These are phyloP conservation scores for Elgaria multicarinata DNA, from an alignment of 2,113 vertebrate species.

Conservation along the genomic window DNA sequence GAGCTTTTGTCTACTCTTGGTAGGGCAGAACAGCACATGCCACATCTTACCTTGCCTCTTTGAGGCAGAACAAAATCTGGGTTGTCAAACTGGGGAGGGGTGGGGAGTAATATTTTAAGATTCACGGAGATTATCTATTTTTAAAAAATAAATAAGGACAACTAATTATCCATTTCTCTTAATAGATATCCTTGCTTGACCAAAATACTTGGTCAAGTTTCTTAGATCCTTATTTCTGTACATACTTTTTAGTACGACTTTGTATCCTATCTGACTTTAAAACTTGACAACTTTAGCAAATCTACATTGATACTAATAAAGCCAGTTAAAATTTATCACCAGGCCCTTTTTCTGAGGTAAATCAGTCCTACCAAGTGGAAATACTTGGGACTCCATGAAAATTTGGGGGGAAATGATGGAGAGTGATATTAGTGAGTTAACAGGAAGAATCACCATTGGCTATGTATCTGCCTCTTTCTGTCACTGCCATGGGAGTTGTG, in stretches of 20 bases:
- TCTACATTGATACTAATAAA: neutral
- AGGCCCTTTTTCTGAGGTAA: neutral
- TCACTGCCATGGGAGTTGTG: neutral
- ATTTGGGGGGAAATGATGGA: neutral
- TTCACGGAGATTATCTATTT: neutral
- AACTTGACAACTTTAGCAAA: neutral
- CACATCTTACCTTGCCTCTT: neutral
- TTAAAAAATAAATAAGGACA: neutral
- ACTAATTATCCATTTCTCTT: neutral
- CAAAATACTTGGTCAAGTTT: neutral
- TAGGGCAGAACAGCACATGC: neutral
- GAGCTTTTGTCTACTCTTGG: neutral
- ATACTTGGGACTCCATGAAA: neutral
- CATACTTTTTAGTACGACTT: accelerated
- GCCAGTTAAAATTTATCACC: neutral
- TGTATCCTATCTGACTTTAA: neutral
- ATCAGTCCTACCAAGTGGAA: neutral
- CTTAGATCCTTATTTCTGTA: neutral
- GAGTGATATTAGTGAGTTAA: neutral
- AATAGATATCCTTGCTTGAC: neutral
- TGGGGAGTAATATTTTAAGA: neutral
- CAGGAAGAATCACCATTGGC: neutral
- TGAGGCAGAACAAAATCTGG: neutral
- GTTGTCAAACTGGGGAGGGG: accelerated
- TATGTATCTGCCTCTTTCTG: neutral